A percentile compares a stretch with the other conserved stretches of the same genome.
Evolutionary conservation across 2,113 vertebrate genomes (phyloP).

Genomic region (Scatophagus argus): DNA sequence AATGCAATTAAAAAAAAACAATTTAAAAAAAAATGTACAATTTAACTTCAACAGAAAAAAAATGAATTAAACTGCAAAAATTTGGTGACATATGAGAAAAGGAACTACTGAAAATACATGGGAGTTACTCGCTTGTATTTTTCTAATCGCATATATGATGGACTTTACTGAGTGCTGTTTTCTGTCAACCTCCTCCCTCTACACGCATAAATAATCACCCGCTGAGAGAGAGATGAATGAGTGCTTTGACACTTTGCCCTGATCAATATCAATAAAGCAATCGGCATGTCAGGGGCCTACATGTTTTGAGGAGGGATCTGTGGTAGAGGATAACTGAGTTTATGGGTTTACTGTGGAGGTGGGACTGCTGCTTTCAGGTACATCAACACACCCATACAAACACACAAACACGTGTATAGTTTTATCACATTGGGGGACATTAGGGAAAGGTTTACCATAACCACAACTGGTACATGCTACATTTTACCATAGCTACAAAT

Average conservation of each 20-base stretch:
- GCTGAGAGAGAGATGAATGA: conserved; percentile 67
- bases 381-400: conserved; percentile 25
- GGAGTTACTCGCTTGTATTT: neutral
- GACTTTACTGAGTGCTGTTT: conserved; percentile 10
- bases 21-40: too few species aligned
- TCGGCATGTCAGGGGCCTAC: conserved; percentile 73
- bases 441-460: neutral
- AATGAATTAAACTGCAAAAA: neutral
- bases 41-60: neutral
- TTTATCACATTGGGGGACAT: neutral
- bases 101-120: neutral
- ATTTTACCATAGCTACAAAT: too few species aligned
- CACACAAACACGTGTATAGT: conserved; percentile 40
- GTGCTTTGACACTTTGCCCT: conserved; percentile 85
- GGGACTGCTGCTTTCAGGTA: conserved; percentile 51
- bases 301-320: conserved; percentile 64
- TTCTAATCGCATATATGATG: neutral
- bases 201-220: conserved; percentile 48
- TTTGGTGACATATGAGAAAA: neutral
- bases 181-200: conserved; percentile 29
- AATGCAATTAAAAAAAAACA: neutral
- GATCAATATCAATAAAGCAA: conserved; percentile 87
- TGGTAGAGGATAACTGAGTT: conserved; percentile 64
- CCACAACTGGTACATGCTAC: too few species aligned
- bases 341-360: conserved; percentile 80